Evolutionary conservation across 2,797 vertebrate genomes (phyloP).

Genomic region (Parauchenoglanis punctatus): DNA sequence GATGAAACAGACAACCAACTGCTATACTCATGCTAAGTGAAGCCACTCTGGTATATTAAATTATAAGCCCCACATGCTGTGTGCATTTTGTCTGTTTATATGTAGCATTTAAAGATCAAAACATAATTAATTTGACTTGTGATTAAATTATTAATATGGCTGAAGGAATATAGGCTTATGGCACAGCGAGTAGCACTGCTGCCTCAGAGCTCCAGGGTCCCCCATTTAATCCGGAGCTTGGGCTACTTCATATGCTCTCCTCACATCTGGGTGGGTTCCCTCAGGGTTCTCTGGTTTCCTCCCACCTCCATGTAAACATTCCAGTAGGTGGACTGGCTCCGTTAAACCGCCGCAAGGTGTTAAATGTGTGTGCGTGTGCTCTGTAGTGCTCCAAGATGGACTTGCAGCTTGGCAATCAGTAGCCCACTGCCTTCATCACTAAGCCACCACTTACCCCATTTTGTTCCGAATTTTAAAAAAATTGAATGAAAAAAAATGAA

Average conservation of each 20-base stretch:
- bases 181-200: neutral
- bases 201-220: neutral
- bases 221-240: neutral
- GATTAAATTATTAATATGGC: neutral
- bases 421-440: neutral
- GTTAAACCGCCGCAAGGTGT: neutral
- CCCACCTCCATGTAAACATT: neutral
- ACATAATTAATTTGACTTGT: neutral
- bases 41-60: neutral
- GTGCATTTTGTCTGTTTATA: neutral
- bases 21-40: neutral
- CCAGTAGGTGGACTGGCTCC: neutral
- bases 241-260: neutral
- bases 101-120: neutral
- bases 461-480: too few species aligned
- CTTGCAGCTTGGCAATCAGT: neutral
- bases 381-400: neutral
- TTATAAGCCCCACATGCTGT: neutral
- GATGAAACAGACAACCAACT: neutral
- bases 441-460: neutral
- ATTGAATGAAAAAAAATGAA: too few species aligned
- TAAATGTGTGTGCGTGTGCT: neutral
- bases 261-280: neutral
- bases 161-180: neutral
- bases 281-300: neutral